Evolutionary conservation across 2,888 invertebrate genomes (phyloP).

Genomic region (Tetragnatha montana): DNA sequence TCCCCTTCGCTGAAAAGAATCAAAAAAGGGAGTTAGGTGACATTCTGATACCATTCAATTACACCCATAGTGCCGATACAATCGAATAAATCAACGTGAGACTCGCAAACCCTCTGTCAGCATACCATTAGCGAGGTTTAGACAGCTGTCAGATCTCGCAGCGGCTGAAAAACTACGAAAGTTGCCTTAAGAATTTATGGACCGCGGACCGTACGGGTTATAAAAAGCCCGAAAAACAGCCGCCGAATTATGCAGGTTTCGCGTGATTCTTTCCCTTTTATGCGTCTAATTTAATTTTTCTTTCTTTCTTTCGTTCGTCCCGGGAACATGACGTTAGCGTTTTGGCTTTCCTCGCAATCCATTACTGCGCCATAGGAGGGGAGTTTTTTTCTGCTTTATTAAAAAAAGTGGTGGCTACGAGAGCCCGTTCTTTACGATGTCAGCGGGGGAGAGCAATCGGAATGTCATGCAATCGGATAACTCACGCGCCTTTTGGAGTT

Average conservation of each 20-base stretch:
- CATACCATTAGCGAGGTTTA: background rate
- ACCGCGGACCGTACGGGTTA: background rate
- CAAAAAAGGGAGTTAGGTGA: background rate
- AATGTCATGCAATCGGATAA: conserved; percentile 45
- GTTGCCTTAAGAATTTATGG: background rate
- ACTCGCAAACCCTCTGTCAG: background rate
- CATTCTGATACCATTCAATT: background rate
- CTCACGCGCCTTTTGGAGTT: conserved; percentile 35
- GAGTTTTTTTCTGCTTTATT: background rate
- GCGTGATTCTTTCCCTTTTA: conserved; percentile 43
- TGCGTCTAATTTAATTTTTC: conserved; percentile 21
- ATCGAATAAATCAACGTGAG: background rate
- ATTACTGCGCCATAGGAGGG: conserved; percentile 7
- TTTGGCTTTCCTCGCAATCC: conserved; percentile 46
- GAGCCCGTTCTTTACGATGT: background rate
- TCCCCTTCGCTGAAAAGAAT: background rate
- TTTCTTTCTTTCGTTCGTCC: conserved; percentile 2
- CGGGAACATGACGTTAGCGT: conserved; percentile 33
- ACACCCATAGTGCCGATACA: background rate
- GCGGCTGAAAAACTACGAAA: background rate
- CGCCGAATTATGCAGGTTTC: conserved; percentile 37
- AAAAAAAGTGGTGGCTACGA: background rate
- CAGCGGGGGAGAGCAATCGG: background rate
- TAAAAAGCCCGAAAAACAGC: conserved; percentile 5
- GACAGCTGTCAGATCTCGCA: background rate